Evolutionary conservation across 2,113 vertebrate genomes (phyloP).

Genomic region (Crotalus horridus): DNA sequence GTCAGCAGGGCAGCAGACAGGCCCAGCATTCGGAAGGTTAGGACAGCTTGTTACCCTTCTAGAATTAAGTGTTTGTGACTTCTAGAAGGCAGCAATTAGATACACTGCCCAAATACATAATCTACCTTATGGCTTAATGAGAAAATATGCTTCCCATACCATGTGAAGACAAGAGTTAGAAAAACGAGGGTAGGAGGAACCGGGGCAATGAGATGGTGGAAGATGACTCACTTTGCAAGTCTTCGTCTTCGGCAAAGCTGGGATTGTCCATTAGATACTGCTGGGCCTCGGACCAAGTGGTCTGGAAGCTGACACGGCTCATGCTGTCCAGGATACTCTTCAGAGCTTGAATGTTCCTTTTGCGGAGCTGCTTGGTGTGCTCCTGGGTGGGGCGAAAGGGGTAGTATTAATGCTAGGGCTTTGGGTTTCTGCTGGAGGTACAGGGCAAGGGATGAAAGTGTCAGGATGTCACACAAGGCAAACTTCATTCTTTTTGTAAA

Average conservation of each 20-base stretch:
- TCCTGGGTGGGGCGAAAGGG: constrained; percentile 55
- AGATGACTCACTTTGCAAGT: constrained; percentile 68
- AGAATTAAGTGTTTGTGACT: neutral
- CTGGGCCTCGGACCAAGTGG: constrained; percentile 75
- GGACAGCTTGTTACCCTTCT: neutral
- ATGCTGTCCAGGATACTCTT: constrained; percentile 74
- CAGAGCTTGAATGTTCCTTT: constrained; percentile 72
- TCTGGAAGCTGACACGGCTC: constrained; percentile 72
- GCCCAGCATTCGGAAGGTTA: neutral
- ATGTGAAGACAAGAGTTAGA: neutral
- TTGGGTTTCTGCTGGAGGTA: neutral
- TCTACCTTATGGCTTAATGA: neutral
- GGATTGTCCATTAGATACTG: constrained; percentile 76
- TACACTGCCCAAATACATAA: neutral
- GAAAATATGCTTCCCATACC: neutral
- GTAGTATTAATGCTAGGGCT: neutral
- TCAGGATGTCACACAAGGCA: neutral
- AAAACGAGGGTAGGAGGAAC: neutral
- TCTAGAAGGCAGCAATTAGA: neutral
- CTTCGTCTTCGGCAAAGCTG: constrained; percentile 73
- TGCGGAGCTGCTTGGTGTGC: constrained; percentile 71
- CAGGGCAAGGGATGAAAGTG: neutral
- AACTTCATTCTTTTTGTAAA: neutral
- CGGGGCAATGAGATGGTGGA: neutral
- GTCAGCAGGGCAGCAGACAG: neutral